These are phyloP conservation scores for Procambarus virginalis DNA, from an alignment of 1,140 invertebrate species.

Conservation along the genomic window DNA sequence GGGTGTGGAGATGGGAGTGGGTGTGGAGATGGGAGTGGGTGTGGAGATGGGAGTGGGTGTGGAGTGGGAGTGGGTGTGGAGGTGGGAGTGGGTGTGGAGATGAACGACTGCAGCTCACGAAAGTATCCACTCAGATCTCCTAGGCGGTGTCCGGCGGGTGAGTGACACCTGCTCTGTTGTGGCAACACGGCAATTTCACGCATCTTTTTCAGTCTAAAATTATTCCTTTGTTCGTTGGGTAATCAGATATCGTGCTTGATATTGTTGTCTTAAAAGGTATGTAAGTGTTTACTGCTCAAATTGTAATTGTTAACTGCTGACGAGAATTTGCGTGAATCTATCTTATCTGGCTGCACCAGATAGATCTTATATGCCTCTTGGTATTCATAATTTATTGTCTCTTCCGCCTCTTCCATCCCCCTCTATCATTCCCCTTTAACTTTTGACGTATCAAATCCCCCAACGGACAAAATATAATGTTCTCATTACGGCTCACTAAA, in stretches of 20 bases:
- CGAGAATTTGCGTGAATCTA: too few relatives aligned
- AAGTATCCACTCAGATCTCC: neutral
- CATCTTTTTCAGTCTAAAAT: slow-evolving; percentile 55
- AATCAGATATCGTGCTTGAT: slow-evolving; percentile 54
- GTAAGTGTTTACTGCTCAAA: slow-evolving; percentile 21
- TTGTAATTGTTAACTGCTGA: neutral
- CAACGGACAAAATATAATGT: too few relatives aligned
- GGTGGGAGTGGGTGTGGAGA: too few relatives aligned
- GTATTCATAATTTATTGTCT: slow-evolving; percentile 9
- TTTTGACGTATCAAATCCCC: too few relatives aligned
- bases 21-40: neutral
- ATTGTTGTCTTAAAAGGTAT: slow-evolving; percentile 12
- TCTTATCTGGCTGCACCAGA: neutral
- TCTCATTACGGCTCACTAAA: too few relatives aligned
- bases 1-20: too few relatives aligned
- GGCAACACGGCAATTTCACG: slow-evolving; percentile 50
- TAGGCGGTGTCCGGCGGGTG: neutral
- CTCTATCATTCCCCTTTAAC: neutral
- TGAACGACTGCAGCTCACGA: neutral
- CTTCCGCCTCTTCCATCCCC: too few relatives aligned
- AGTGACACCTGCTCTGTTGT: neutral
- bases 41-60: too few relatives aligned
- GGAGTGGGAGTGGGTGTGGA: neutral
- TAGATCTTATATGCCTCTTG: neutral
- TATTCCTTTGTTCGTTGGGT: slow-evolving; percentile 56